A percentile compares a stretch with the other conserved stretches of the same genome.
phyloP scores from a whole-genome alignment of 1,140 invertebrate species.

The Cyphomyrmex costatus region DNA sequence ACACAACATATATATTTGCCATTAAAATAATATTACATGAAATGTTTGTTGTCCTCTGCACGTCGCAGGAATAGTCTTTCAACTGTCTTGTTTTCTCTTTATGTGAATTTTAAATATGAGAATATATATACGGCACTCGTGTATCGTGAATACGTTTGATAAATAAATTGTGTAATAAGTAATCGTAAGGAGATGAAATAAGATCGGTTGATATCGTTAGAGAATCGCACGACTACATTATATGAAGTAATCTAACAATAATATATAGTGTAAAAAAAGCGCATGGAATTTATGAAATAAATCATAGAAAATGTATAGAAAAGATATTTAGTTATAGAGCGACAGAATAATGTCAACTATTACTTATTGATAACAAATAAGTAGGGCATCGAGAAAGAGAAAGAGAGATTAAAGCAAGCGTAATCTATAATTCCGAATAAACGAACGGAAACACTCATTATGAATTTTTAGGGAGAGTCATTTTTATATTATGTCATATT shows the following conservation, averaged over 20 bases:
- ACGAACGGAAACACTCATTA: conserved; percentile 15
- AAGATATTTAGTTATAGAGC: conserved; percentile 74
- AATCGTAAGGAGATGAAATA: conserved; percentile 26
- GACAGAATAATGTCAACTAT: conserved; percentile 60
- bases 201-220: conserved; percentile 32
- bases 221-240: conserved; percentile 53
- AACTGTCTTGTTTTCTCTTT: conserved; percentile 42
- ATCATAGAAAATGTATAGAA: conserved; percentile 71
- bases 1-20: neutral
- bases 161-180: conserved; percentile 44
- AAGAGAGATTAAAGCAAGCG: conserved; percentile 2
- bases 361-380: conserved; percentile 59
- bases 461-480: conserved; percentile 73
- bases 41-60: conserved; percentile 16
- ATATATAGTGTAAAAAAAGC: conserved; percentile 47
- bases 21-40: conserved; percentile 13
- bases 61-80: conserved; percentile 67
- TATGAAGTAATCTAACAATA: conserved; percentile 44
- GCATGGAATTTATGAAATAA: conserved; percentile 66
- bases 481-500: conserved; percentile 74
- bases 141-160: conserved; percentile 44
- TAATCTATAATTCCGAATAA: conserved; percentile 42
- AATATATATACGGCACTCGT: neutral
- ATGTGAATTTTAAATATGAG: conserved; percentile 45
- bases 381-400: conserved; percentile 19